Base-by-base conservation (phyloP, 1,140 invertebrate genomes). In the Acromyrmex charruanus region DNA sequence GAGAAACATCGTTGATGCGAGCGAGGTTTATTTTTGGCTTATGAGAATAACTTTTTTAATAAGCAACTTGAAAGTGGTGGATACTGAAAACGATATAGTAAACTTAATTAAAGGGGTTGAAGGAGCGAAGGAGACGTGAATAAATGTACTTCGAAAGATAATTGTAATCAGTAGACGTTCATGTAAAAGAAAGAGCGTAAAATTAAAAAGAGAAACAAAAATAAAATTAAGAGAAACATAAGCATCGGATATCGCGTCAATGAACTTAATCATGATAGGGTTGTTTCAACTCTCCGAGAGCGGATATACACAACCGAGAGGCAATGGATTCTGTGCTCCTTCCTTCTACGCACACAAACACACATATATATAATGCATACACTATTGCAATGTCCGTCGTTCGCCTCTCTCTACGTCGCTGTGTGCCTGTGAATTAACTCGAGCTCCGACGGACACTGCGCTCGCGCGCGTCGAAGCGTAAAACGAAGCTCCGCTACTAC, bases 401-500 rank as follows among this genome's bases (percentile, higher is more conserved):
- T 77, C 31, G 55, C 49, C 14, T 35, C 53, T 39, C 10, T 31
- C 31, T 44, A 44, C 39, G 9, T 44, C 39, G 39, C 39, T 44
- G 39, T 44, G 9, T 44, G 39, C 7, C 39, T 44, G 55, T 31
- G 53, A 80, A 87, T 90, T 80, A 89, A 87, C 61, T 21, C 59
- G 74, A 82, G 49, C 72, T 87, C n/a, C 53, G 63, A 61, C 53
- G 44, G 63, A 68, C 77, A 51, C 68, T 28, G 25, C 55, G 75
- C 59, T 71, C 31, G 39, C 49, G 77, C 49, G 88, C 89, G 75
- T 69, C 85, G 85, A 68, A n/a, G 61, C 80, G 85, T 89, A 87
- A 90, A 90, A 90, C 85, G 86, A 90, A 84, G 80, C 66, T 69
- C 21, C 65, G 66, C 63, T 44, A 66, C 72, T 39, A 75, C 25